A percentile compares a stretch with the other conserved stretches of the same genome.
Evolutionary conservation across 2,797 vertebrate genomes (phyloP).

Genomic region (Nyctalus aviator): DNA sequence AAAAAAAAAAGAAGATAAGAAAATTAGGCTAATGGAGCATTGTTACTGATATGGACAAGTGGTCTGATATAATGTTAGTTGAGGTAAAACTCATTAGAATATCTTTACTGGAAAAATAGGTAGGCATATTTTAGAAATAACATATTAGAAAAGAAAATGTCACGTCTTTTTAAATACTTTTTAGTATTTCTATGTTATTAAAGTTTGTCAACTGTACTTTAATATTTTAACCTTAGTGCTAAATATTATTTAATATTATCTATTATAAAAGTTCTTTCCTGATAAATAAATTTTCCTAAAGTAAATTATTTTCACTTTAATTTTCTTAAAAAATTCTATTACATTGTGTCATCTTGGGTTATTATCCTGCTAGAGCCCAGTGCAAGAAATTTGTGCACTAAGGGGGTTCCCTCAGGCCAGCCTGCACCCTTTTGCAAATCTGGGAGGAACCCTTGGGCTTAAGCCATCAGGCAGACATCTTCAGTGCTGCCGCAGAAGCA

Average conservation of each 20-base stretch:
- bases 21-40: conserved; percentile 22
- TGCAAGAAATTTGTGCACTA: too few relatives aligned
- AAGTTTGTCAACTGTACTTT: not conserved
- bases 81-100: not conserved
- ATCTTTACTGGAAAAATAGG: not conserved
- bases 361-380: not conserved
- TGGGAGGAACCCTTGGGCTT: too few relatives aligned
- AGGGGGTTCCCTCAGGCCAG: too few relatives aligned
- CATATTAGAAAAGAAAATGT: not conserved
- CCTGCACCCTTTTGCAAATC: too few relatives aligned
- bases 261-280: not conserved
- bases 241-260: not conserved
- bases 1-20: not conserved
- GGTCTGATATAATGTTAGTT: not conserved
- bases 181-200: not conserved
- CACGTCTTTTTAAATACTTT: not conserved
- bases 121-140: conserved; percentile 35
- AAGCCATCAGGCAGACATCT: too few relatives aligned
- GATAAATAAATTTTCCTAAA: not conserved
- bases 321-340: not conserved
- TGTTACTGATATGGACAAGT: not conserved
- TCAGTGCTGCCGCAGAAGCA: too few relatives aligned
- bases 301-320: conserved; percentile 5
- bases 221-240: conserved; percentile 7
- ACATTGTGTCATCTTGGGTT: not conserved